Conservation (phyloP, 64 coral and sea anemone genomes). For the Montipora efflorescens region DNA sequence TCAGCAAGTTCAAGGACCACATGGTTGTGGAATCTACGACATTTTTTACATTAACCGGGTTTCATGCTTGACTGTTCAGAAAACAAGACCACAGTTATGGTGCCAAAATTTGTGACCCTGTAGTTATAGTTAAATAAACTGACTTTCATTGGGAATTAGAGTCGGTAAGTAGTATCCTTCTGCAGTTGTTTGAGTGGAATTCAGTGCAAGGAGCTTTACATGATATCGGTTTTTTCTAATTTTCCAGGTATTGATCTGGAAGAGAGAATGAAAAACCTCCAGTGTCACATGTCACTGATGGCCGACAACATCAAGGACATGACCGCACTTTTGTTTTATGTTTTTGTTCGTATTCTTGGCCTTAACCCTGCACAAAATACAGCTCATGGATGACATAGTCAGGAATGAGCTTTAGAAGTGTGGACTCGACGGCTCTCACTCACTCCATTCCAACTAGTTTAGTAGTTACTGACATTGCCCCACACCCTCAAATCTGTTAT, state of each 20-base stretch:
- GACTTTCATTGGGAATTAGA: neutral
- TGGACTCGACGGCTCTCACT: too few relatives aligned
- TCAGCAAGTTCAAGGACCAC: neutral
- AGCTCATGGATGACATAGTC: too few relatives aligned
- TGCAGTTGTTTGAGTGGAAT: neutral
- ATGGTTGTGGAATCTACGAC: neutral
- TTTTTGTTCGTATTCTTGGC: too few relatives aligned
- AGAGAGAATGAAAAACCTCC: conserved; percentile 20
- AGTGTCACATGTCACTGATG: conserved; percentile 34
- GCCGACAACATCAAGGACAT: conserved; percentile 7
- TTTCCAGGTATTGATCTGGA: conserved; percentile 22
- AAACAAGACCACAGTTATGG: neutral
- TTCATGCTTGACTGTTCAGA: neutral
- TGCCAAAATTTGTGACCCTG: neutral
- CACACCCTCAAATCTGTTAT: too few relatives aligned
- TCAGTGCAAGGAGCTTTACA: neutral
- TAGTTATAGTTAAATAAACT: neutral
- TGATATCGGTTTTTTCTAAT: neutral
- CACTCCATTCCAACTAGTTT: too few relatives aligned
- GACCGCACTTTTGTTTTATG: neutral
- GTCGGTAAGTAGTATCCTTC: neutral
- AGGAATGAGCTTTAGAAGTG: too few relatives aligned
- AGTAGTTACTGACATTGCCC: too few relatives aligned
- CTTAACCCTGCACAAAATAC: too few relatives aligned
- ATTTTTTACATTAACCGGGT: neutral